Percentiles rank a stretch among this genome's conserved stretches.
phyloP scores from a whole-genome alignment of 2,888 invertebrate genomes.

The Ashinkailepas kermadecensis region DNA sequence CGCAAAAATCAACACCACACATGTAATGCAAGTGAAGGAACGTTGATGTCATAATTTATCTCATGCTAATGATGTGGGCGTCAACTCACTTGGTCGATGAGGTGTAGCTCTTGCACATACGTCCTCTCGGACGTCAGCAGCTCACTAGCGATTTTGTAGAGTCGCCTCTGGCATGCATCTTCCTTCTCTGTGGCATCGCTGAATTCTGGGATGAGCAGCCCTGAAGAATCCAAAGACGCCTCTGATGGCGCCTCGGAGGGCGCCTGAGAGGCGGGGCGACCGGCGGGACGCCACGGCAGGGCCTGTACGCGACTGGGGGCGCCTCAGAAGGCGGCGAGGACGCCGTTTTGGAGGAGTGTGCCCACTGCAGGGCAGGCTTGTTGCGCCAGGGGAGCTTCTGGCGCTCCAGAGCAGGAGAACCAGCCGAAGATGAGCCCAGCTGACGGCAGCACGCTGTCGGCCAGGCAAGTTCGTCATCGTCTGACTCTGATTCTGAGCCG shows the following conservation, averaged over 20 bases:
- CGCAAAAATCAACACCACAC: too few relatives aligned
- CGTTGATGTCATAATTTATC: too few relatives aligned
- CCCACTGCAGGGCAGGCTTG: background rate
- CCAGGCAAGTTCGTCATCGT: background rate
- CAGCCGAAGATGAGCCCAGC: background rate
- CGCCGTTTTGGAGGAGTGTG: background rate
- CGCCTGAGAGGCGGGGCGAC: background rate
- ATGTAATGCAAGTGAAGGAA: too few relatives aligned
- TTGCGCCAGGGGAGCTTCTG: background rate
- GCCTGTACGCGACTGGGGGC: background rate
- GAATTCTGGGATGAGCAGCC: too few relatives aligned
- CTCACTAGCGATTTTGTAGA: conserved; percentile 49
- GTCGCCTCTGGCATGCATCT: conserved; percentile 30
- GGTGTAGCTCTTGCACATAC: conserved; percentile 52
- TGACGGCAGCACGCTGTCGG: background rate
- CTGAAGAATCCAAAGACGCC: background rate
- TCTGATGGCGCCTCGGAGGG: background rate
- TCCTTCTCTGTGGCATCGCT: background rate
- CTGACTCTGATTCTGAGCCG: conserved; percentile 8
- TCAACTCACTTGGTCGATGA: conserved; percentile 45
- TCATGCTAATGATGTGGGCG: too few relatives aligned
- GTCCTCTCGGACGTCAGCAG: conserved; percentile 53
- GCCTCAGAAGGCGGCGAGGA: background rate
- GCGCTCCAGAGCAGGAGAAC: too few relatives aligned
- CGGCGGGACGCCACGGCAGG: background rate